Percentiles rank a stretch among this genome's conserved stretches.
Conservation (phyloP, 1,140 invertebrate genomes). For the Platyscapa corneri region DNA sequence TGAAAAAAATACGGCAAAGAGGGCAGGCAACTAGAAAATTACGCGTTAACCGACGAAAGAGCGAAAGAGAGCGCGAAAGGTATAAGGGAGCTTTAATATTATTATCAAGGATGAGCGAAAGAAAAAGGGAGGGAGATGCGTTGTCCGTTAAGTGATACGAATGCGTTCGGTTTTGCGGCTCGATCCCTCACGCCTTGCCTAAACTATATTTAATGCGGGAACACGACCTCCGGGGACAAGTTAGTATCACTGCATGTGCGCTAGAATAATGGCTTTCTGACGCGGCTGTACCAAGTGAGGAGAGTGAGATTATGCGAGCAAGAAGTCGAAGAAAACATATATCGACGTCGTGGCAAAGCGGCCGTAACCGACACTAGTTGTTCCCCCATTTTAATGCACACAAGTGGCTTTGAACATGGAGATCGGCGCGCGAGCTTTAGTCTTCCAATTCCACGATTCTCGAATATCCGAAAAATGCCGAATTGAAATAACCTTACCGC, state of each 20-base stretch:
- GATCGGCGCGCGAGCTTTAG: too few relatives aligned
- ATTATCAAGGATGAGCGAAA: background rate
- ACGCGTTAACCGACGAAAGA: background rate
- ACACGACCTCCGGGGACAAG: slow-evolving; percentile 56
- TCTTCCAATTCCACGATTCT: background rate
- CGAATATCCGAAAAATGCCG: background rate
- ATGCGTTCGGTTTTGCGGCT: slow-evolving; percentile 63
- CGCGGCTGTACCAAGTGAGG: slow-evolving; percentile 29
- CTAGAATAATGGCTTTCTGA: slow-evolving; percentile 49
- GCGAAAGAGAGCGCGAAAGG: background rate
- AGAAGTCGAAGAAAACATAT: slow-evolving; percentile 9
- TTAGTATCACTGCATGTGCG: slow-evolving; percentile 60
- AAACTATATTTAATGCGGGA: slow-evolving; percentile 69
- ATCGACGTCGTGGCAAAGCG: background rate
- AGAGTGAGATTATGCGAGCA: slow-evolving; percentile 1
- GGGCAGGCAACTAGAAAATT: slow-evolving; percentile 12
- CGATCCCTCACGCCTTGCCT: slow-evolving; percentile 51
- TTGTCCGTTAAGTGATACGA: slow-evolving; percentile 67
- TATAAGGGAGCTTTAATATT: too few relatives aligned
- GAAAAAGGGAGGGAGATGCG: slow-evolving; percentile 39
- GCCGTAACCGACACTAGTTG: background rate
- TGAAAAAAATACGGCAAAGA: slow-evolving; percentile 13
- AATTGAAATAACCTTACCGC: too few relatives aligned
- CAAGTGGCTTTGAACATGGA: background rate
- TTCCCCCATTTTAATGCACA: background rate